Evolutionary conservation across 2,797 vertebrate genomes (phyloP), one percentile per base, ranked within the genome.

Genomic region (Peromyscus melanophrys): DNA sequence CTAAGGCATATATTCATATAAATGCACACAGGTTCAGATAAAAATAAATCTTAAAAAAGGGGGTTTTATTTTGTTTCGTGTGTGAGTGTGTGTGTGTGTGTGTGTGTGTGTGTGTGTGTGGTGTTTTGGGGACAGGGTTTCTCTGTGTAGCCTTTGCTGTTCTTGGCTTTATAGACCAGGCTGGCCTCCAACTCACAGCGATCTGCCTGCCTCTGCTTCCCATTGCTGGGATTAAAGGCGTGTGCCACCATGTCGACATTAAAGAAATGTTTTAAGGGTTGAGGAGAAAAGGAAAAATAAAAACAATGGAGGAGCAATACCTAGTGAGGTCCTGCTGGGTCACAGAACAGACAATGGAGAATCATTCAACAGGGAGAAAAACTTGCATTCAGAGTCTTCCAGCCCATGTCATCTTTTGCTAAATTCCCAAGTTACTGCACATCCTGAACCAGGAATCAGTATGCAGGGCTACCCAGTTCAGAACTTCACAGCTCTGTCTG

Each of bases 341-440:
- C 29, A 71, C 59, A 52, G 43, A 25, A 49, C 21, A 37, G 2
- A 23, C 40, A 63, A n/a, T 9, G 1, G 23, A 65, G 40, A 84
- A 2, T 14, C 49, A n/a, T 14, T 83, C 59, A n/a, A 40, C 16
- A 34, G 57, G 63, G 63, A 67, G 75, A 21, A 67, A 73, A 92
- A 46, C 9, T 52, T 37, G 5, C 27, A 4, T 7, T 4, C 1
- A 1, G 4, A 1, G 4, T 34, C n/a, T 55, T 27, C 5, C 1
- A 5, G 7, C 31, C 46, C 81, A 25, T 7, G 19, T 25, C n/a
- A 23, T 65, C 52, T 96, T 52, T 1, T 34, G 40, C 83, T 67
- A 21, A 61, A 89, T 73, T 40, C 21, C 46, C 73, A 9, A 57
- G 4, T 37, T 37, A 57, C 7, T 69, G 76, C 37, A 80, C 61